phyloP scores from a whole-genome alignment of 2,113 vertebrate genomes.

The Lates calcarifer region DNA sequence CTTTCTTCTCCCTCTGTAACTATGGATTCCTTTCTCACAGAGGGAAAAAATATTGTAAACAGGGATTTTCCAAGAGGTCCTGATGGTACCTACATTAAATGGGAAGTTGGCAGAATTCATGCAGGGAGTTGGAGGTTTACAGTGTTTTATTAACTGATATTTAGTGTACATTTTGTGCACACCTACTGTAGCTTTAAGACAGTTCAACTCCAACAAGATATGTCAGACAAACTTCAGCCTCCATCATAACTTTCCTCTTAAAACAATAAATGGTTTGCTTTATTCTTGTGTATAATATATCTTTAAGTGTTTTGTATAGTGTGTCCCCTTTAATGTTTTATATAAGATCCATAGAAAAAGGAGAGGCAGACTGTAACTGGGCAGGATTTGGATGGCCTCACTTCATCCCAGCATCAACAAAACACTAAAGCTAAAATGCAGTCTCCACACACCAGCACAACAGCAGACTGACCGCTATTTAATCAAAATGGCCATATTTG shows the following conservation, averaged over 20 bases:
- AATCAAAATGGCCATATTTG: background rate
- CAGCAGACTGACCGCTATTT: background rate
- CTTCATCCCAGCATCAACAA: background rate
- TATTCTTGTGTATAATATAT: background rate
- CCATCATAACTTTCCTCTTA: background rate
- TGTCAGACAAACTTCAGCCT: too few relatives aligned
- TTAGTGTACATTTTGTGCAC: background rate
- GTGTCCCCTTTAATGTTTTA: background rate
- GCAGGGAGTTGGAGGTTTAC: background rate
- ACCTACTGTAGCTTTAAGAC: background rate
- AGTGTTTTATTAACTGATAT: background rate
- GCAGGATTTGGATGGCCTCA: background rate
- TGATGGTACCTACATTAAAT: background rate
- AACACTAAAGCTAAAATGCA: background rate
- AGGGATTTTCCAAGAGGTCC: slow-evolving; percentile 24
- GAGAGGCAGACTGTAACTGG: background rate
- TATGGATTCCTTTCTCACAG: slow-evolving; percentile 15
- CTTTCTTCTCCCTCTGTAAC: background rate
- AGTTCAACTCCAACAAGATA: background rate
- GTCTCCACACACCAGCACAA: background rate
- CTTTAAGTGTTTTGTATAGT: background rate
- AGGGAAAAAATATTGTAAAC: slow-evolving; percentile 9
- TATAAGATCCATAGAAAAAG: background rate
- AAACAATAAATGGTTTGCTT: background rate
- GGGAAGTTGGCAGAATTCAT: background rate